A percentile compares a stretch with the other conserved stretches of the same genome.
phyloP scores from a whole-genome alignment of 2,888 invertebrate species.

The Machimus atricapillus region DNA sequence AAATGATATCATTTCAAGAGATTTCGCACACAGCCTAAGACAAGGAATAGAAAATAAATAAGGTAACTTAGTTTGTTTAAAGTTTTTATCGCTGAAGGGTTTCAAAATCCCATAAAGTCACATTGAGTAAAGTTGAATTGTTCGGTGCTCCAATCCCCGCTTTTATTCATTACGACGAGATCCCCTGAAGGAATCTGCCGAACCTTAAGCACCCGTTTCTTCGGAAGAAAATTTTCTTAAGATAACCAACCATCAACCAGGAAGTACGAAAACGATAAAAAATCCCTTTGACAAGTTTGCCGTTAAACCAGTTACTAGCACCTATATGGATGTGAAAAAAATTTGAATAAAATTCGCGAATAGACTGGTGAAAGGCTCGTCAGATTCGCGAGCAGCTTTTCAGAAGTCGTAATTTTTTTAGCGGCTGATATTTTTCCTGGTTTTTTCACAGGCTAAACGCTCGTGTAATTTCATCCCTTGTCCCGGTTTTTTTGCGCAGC shows the following conservation, averaged over 20 bases:
- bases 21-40: too few relatives aligned
- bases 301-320: constrained; percentile 4
- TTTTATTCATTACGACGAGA: neutral
- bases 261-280: neutral
- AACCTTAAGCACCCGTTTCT: neutral
- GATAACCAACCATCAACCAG: neutral
- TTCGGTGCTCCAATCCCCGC: neutral
- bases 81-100: too few relatives aligned
- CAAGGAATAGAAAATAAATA: too few relatives aligned
- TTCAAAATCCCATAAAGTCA: neutral
- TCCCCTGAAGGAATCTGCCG: neutral
- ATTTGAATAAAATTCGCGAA: neutral
- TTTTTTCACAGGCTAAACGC: neutral
- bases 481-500: neutral
- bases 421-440: neutral
- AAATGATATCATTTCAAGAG: too few relatives aligned
- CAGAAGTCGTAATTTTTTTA: neutral
- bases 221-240: neutral
- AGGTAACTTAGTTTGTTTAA: too few relatives aligned
- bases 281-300: neutral
- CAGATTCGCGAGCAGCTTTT: neutral
- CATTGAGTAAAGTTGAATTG: neutral
- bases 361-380: neutral
- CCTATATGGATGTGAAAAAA: neutral
- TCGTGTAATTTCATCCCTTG: neutral